A percentile compares a stretch with the other conserved stretches of the same genome.
phyloP scores from a whole-genome alignment of 2,113 vertebrate species.

The Colossoma macropomum region DNA sequence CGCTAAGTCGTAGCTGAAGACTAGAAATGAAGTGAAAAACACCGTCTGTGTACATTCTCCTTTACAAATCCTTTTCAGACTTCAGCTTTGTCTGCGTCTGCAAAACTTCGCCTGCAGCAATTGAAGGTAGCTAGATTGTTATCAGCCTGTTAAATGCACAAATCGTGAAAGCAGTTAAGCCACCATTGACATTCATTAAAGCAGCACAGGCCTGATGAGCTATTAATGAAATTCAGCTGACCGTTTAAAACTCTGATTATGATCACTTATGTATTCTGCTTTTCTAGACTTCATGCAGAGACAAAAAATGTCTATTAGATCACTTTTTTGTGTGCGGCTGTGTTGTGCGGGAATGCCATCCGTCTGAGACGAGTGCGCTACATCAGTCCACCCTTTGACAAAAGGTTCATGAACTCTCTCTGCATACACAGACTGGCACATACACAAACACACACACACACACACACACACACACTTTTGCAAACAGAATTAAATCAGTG shows the following conservation, averaged over 20 bases:
- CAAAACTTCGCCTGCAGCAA: not conserved
- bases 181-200: constrained; percentile 10
- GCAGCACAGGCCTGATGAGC: not conserved
- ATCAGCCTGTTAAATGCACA: not conserved
- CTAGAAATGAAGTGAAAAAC: not conserved
- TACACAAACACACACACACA: constrained; percentile 53
- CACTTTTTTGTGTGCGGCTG: constrained; percentile 17
- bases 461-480: constrained; percentile 27
- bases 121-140: not conserved
- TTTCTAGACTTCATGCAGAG: not conserved
- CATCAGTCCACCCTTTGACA: constrained; percentile 58
- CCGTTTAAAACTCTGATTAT: constrained; percentile 9
- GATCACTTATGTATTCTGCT: not conserved
- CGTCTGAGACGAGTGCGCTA: constrained; percentile 49
- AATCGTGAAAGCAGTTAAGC: constrained; percentile 4
- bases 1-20: not conserved
- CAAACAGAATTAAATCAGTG: constrained; percentile 80
- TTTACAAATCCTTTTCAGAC: not conserved
- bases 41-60: not conserved
- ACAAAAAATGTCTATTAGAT: constrained; percentile 2
- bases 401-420: constrained; percentile 60
- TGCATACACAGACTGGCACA: constrained; percentile 24
- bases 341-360: constrained; percentile 41
- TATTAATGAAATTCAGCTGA: constrained; percentile 38
- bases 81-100: not conserved